Evolutionary conservation across 2,113 vertebrate genomes (phyloP).

Genomic region (Podarcis cretensis): DNA sequence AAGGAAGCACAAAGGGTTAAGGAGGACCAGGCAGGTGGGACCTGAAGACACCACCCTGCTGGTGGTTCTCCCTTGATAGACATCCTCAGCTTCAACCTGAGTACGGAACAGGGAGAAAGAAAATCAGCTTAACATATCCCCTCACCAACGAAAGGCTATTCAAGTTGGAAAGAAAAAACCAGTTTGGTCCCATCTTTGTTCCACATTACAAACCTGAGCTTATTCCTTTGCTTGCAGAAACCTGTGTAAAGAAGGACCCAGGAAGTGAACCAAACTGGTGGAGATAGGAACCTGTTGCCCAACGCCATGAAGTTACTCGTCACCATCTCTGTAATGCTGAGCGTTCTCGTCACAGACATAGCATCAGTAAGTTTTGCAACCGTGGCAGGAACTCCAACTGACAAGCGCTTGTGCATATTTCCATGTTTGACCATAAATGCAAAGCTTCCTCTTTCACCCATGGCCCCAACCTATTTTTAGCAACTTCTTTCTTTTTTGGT

Average conservation of each 20-base stretch:
- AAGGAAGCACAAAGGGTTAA: background rate
- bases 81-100: background rate
- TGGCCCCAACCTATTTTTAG: background rate
- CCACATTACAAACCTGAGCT: background rate
- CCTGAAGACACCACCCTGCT: background rate
- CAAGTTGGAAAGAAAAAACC: background rate
- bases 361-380: conserved; percentile 62
- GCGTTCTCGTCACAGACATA: conserved; percentile 16
- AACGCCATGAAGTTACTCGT: conserved; percentile 58
- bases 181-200: background rate
- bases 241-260: conserved; percentile 36
- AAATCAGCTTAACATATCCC: background rate
- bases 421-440: background rate
- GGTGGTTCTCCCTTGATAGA: background rate
- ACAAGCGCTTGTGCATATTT: background rate
- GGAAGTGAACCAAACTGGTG: background rate
- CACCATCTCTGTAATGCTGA: conserved; percentile 40
- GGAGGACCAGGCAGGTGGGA: background rate
- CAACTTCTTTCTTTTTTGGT: background rate
- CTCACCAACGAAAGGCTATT: background rate
- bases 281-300: conserved; percentile 34
- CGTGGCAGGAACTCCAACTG: background rate
- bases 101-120: background rate
- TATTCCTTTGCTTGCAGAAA: conserved; percentile 55
- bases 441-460: conserved; percentile 23